Base-by-base conservation (phyloP, 2,797 vertebrate species). In the Ctenopoma kingsleyae region DNA sequence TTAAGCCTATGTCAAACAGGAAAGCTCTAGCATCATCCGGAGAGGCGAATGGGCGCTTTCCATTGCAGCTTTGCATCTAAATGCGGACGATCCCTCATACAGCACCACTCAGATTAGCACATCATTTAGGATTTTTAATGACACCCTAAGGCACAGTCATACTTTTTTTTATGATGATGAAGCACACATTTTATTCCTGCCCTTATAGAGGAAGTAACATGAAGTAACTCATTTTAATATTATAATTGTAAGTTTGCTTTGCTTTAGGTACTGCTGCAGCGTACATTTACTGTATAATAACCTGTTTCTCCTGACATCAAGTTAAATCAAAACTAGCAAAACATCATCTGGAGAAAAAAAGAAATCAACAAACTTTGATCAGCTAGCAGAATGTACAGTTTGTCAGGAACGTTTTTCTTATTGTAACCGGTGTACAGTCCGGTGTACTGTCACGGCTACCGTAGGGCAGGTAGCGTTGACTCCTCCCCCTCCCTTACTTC, bases 1-100 rank as follows among this genome's bases (percentile, higher is more conserved):
- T 90, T 92, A 93, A 93, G 91, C 90, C 81, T 1, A 80, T 90
- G 90, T 92, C 91, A 92, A 90, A 88, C 87, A 86, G 87, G 59
- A 81, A 77, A 52, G 78, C 91, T 84, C 63, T 54, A 3, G 67
- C 82, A 17, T 84, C 77, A 76, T 74, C 78, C 22, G 2, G 30
- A 58, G 56, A 69, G 76, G 74, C 68, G 64, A 85, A 78, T 20
- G 59, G 74, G 11, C 67, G 23, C 73, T 55, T 71, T 78, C 80
- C 79, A 40, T 80, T 35, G 27, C 67, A 56, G 90, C 89, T 92
- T 92, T 91, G 86, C 89, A 90, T 92, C 85, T 87, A 77, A 89
- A 89, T 89, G 65, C 8, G 36, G 67, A 63, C 66, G 15, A 71
- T 57, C 70, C 74, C 43, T 9, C 9, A 50, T 20, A 10, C 52